These are phyloP conservation scores for Phylloscopus trochilus DNA, from an alignment of 2,113 vertebrate species.

Conservation along the genomic window DNA sequence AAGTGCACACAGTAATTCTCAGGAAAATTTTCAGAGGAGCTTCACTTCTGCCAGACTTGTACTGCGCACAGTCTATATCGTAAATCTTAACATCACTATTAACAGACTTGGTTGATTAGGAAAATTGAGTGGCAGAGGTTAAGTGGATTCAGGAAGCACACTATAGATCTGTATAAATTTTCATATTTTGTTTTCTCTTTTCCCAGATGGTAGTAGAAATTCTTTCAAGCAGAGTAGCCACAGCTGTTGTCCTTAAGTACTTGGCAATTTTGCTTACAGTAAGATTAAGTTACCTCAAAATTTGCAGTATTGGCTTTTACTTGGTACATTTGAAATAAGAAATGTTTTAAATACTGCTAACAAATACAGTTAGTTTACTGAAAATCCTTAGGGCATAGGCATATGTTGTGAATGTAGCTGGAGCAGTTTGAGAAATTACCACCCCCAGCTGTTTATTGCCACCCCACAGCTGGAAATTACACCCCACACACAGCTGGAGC, in stretches of 20 bases:
- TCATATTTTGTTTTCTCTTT: slow-evolving; percentile 23
- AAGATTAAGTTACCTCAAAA: slow-evolving; percentile 12
- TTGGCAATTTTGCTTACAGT: slow-evolving; percentile 22
- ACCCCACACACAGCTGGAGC: background rate
- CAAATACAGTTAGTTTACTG: background rate
- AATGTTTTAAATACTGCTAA: slow-evolving; percentile 11
- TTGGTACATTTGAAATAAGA: background rate
- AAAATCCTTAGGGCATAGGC: slow-evolving; percentile 5
- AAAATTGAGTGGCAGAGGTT: slow-evolving; percentile 22
- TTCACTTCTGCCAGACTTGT: background rate
- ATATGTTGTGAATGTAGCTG: background rate
- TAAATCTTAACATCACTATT: background rate
- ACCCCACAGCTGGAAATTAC: background rate
- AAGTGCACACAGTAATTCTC: background rate
- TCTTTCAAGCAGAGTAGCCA: background rate
- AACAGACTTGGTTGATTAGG: slow-evolving; percentile 15
- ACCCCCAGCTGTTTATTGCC: background rate
- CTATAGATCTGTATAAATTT: slow-evolving; percentile 19
- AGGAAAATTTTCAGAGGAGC: background rate
- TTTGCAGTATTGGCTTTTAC: slow-evolving; percentile 4
- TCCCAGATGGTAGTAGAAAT: background rate
- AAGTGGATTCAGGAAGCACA: background rate
- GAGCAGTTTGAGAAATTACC: background rate
- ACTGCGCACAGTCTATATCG: background rate
- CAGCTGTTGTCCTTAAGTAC: slow-evolving; percentile 33